Base-by-base conservation (phyloP, 2,888 invertebrate species). In the Lepidochitona cinerea region DNA sequence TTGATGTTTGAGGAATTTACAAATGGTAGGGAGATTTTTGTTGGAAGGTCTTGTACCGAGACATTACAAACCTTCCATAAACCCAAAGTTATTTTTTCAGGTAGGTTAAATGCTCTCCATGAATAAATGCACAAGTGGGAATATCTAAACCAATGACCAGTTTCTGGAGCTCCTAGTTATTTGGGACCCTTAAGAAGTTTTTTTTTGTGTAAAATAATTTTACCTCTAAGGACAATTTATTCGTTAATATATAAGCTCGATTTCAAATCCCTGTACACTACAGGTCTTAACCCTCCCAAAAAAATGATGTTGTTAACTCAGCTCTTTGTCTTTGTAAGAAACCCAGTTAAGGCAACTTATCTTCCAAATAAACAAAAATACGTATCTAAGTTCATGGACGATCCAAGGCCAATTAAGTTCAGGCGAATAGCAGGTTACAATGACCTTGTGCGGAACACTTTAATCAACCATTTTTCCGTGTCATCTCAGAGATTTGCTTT, bases 11-110 rank as follows among this genome's bases (percentile, higher is more conserved):
- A 33, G 12, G 4, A 64, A 4, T 76, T 73, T 37, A 69, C 18
- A 32, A 12, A 36, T 3, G 71, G 65, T 23, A 68, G 75, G 12
- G 66, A 71, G 6, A 6, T 75, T 9, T 1, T 0, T 14, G 36
- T 77, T 5, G 32, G 41, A n/a, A 74, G 52, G 37, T 64, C 68
- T 18, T 76, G 76, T 69, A 78, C 74, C 37, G 78, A 78, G n/a
- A 70, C 37, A 53, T 26, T 72, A 23, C 71, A 72, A 65, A 74
- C 65, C 0, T 78, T 76, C 59, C 66, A 76, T 52, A 72, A 64
- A 36, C 78, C 76, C 32, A 77, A 68, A n/a, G 67, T 68, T 18
- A 7, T n/a, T 9, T 68, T 69, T 35, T 32, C 33, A 29, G 72
- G 75, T 75, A 67, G n/a, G n/a, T n/a, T n/a, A n/a, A n/a, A n/a